A percentile compares a stretch with the other conserved stretches of the same genome.
These are phyloP conservation scores for Mactra quadrangularis DNA, from an alignment of 1,140 invertebrate species.

Conservation along the genomic window DNA sequence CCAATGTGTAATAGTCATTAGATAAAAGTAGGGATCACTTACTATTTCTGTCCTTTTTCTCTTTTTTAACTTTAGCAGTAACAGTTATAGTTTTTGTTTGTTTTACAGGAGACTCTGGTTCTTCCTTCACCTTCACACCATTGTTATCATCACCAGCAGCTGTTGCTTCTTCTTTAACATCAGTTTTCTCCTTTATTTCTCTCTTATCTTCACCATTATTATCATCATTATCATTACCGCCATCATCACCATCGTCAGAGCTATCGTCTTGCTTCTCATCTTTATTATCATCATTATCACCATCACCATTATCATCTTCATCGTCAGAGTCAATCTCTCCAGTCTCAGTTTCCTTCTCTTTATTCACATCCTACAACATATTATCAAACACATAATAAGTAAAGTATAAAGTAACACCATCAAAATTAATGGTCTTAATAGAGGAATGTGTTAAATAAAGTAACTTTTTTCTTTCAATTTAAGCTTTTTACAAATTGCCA, in stretches of 20 bases:
- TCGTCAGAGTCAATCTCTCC: slow-evolving; percentile 28
- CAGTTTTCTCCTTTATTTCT: slow-evolving; percentile 44
- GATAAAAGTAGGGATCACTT: too few relatives aligned
- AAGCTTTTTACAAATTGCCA: too few relatives aligned
- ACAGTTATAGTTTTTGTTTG: slow-evolving; percentile 30
- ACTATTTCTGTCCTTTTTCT: slow-evolving; percentile 43
- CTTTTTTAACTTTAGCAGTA: slow-evolving; percentile 35
- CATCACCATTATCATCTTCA: slow-evolving; percentile 44
- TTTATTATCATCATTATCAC: neutral
- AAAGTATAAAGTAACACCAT: too few relatives aligned
- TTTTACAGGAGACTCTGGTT: slow-evolving; percentile 58
- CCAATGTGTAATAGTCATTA: too few relatives aligned
- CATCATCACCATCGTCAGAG: slow-evolving; percentile 10
- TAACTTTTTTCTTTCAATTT: too few relatives aligned
- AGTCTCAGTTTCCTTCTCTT: slow-evolving; percentile 14
- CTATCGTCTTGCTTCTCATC: neutral
- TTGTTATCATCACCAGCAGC: slow-evolving; percentile 23
- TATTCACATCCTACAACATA: slow-evolving; percentile 39
- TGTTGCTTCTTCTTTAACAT: slow-evolving; percentile 45
- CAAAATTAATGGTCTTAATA: too few relatives aligned
- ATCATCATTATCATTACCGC: slow-evolving; percentile 11
- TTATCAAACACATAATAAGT: neutral
- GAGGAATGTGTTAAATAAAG: too few relatives aligned
- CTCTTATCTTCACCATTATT: slow-evolving; percentile 38
- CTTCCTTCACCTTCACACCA: slow-evolving; percentile 12